Percentiles rank a stretch among this genome's conserved stretches.
Conservation (phyloP, 2,797 vertebrate species). For the Oceanodroma leucorhoa region DNA sequence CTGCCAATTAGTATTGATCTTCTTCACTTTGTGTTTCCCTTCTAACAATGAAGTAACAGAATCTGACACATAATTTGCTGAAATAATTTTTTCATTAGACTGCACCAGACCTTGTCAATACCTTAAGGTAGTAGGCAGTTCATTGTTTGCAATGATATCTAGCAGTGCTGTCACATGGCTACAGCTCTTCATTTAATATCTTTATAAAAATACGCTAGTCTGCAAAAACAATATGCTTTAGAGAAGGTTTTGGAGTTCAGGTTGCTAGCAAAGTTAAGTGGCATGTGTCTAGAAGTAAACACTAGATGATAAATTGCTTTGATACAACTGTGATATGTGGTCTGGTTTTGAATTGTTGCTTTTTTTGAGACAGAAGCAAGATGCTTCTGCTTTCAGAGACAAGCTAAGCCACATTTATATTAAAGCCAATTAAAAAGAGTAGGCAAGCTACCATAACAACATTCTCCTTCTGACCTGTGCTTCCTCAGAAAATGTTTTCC, state of each 20-base stretch:
- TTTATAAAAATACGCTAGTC: not conserved
- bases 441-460: not conserved
- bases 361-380: not conserved
- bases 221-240: not conserved
- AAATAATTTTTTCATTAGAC: constrained; percentile 23
- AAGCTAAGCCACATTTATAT: not conserved
- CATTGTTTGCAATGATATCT: not conserved
- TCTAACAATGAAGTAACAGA: not conserved
- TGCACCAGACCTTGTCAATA: not conserved
- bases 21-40: not conserved
- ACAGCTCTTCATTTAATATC: not conserved
- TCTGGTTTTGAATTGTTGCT: not conserved
- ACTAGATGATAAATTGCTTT: not conserved
- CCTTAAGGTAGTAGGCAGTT: not conserved
- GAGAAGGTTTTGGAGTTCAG: not conserved
- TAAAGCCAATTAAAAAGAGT: not conserved
- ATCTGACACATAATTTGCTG: not conserved
- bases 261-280: not conserved
- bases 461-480: not conserved
- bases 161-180: not conserved
- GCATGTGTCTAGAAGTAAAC: not conserved
- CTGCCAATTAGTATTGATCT: constrained; percentile 26
- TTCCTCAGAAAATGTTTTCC: not conserved
- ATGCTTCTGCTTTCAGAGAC: not conserved
- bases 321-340: not conserved